These are phyloP conservation scores for Neria commutata DNA, from an alignment of 2,888 invertebrate genomes.

Conservation along the genomic window DNA sequence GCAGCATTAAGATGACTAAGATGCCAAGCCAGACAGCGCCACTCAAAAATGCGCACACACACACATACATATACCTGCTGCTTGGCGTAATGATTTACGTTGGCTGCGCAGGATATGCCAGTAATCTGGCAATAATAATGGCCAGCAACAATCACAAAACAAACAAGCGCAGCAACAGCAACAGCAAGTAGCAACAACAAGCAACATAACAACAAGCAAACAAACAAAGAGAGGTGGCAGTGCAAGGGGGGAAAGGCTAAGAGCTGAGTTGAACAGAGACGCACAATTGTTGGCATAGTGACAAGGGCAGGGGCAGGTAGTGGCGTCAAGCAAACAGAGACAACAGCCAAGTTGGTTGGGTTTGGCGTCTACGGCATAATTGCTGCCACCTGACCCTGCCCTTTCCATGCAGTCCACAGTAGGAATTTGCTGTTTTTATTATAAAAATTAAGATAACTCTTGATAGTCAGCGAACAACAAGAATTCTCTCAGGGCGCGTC, in stretches of 20 bases:
- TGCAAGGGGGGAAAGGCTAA: no score
- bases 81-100: no score
- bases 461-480: constrained; percentile 14
- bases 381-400: no score
- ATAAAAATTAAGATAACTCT: constrained; percentile 20
- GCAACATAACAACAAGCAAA: not conserved
- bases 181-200: not conserved
- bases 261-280: no score
- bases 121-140: no score
- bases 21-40: not conserved
- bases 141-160: no score
- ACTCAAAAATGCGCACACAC: not conserved
- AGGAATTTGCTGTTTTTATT: constrained; percentile 14
- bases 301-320: no score
- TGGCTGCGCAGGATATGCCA: no score
- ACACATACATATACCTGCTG: not conserved
- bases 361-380: constrained; percentile 10
- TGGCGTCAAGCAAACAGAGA: not conserved
- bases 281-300: no score
- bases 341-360: not conserved
- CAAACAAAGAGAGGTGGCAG: not conserved
- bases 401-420: constrained; percentile 7
- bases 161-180: no score
- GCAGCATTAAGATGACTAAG: not conserved
- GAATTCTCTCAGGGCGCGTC: no score